Conservation (phyloP, 2,888 invertebrate genomes). For the Pristionchus fissidentatus region DNA sequence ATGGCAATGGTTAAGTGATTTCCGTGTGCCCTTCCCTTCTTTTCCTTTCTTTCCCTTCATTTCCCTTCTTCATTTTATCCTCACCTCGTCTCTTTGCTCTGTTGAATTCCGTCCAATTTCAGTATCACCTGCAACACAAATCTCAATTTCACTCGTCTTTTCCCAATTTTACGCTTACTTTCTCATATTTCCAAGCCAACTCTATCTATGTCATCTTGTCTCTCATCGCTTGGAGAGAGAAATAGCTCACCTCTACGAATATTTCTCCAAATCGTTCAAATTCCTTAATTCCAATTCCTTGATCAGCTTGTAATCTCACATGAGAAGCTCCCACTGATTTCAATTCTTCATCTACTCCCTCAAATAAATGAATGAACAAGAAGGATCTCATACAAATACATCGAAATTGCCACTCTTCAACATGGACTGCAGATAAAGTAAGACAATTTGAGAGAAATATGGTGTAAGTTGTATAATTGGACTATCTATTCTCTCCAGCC, state of each 20-base stretch:
- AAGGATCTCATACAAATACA: too few relatives aligned
- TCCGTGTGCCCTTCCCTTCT: too few relatives aligned
- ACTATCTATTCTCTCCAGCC: neutral
- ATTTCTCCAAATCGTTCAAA: slow-evolving; percentile 61
- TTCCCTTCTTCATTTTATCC: neutral
- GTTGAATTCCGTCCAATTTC: slow-evolving; percentile 71
- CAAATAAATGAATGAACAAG: too few relatives aligned
- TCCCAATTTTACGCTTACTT: neutral
- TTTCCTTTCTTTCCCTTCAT: neutral
- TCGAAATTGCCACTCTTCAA: too few relatives aligned
- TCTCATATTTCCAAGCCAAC: too few relatives aligned
- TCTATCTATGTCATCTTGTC: too few relatives aligned
- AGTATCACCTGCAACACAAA: slow-evolving; percentile 63
- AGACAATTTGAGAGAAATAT: too few relatives aligned
- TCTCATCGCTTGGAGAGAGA: neutral
- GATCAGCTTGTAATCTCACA: slow-evolving; percentile 53
- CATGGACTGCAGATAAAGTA: too few relatives aligned
- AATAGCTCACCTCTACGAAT: slow-evolving; percentile 48
- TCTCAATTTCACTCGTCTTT: neutral
- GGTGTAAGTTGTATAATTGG: too few relatives aligned
- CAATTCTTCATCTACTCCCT: slow-evolving; percentile 52
- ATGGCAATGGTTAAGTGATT: too few relatives aligned
- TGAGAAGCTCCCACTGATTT: slow-evolving; percentile 56
- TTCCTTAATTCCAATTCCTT: slow-evolving; percentile 53
- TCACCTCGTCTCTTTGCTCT: slow-evolving; percentile 71